Conservation (phyloP, 2,888 invertebrate species). For the Geophilus truncorum region DNA sequence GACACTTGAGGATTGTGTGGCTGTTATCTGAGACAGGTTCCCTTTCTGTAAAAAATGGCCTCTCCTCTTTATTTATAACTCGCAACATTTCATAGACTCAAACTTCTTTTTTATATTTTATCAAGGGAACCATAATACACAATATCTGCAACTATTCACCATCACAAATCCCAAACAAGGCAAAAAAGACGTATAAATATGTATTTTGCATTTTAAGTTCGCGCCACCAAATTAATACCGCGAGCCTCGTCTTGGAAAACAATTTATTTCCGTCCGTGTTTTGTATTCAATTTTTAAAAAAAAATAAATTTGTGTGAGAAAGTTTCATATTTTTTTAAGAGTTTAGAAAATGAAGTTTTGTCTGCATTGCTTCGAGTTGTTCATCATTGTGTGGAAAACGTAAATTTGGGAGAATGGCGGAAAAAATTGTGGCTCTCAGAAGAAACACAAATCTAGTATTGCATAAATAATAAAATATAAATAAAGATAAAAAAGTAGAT, state of each 20-base stretch:
- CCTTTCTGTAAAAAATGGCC: neutral
- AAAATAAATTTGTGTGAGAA: neutral
- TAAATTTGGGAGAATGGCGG: neutral
- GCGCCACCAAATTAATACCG: neutral
- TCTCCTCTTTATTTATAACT: constrained; percentile 17
- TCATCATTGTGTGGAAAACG: neutral
- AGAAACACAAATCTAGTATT: neutral
- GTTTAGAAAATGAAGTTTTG: neutral
- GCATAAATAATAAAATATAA: neutral
- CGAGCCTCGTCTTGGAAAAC: neutral
- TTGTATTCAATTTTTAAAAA: neutral
- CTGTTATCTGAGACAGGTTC: constrained; percentile 7
- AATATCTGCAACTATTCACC: constrained; percentile 2
- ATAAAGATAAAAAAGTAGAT: neutral
- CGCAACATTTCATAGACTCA: constrained; percentile 1
- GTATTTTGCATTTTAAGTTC: constrained; percentile 24
- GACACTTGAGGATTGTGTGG: neutral
- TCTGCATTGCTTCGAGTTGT: neutral
- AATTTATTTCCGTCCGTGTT: neutral
- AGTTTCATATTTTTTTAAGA: too few relatives aligned
- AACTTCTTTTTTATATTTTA: neutral
- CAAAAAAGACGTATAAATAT: constrained; percentile 1
- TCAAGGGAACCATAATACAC: neutral
- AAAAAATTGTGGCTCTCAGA: neutral
- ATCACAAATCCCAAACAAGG: neutral